A percentile compares a stretch with the other conserved stretches of the same genome.
Evolutionary conservation across 2,113 vertebrate genomes (phyloP).

Genomic region (Forbesichthys papilliferus): DNA sequence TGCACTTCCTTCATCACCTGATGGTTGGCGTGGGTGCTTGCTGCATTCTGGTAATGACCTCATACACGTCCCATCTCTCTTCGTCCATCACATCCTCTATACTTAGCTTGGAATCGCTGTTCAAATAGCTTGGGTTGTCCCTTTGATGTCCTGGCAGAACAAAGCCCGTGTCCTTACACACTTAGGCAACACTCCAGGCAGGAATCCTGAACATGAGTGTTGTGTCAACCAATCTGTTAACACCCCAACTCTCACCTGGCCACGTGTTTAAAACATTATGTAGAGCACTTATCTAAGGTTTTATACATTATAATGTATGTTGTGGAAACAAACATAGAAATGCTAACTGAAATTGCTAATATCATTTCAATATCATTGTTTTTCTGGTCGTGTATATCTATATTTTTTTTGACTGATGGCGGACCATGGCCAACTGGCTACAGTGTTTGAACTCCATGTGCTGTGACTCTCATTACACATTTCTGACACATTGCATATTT

Average conservation of each 20-base stretch:
- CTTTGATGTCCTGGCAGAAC: conserved; percentile 76
- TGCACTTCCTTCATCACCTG: conserved; percentile 70
- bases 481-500: conserved; percentile 65
- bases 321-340: background rate
- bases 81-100: conserved; percentile 76
- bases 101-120: conserved; percentile 75
- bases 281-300: conserved; percentile 29
- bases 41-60: conserved; percentile 70
- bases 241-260: conserved; percentile 54
- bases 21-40: conserved; percentile 52
- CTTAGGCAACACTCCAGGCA: conserved; percentile 67
- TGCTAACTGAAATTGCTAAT: background rate
- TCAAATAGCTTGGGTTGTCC: conserved; percentile 62
- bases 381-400: background rate
- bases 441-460: conserved; percentile 32
- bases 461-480: conserved; percentile 47
- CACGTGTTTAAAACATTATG: conserved; percentile 42
- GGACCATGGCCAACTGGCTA: conserved; percentile 22
- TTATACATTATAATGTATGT: background rate
- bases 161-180: conserved; percentile 73
- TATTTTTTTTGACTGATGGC: background rate
- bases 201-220: conserved; percentile 72
- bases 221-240: conserved; percentile 74
- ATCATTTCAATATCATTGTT: background rate
- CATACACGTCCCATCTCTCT: conserved; percentile 64